Percentiles rank a stretch among this genome's conserved stretches.
phyloP scores from a whole-genome alignment of 2,797 vertebrate genomes.

The Halcyon chelicuti region DNA sequence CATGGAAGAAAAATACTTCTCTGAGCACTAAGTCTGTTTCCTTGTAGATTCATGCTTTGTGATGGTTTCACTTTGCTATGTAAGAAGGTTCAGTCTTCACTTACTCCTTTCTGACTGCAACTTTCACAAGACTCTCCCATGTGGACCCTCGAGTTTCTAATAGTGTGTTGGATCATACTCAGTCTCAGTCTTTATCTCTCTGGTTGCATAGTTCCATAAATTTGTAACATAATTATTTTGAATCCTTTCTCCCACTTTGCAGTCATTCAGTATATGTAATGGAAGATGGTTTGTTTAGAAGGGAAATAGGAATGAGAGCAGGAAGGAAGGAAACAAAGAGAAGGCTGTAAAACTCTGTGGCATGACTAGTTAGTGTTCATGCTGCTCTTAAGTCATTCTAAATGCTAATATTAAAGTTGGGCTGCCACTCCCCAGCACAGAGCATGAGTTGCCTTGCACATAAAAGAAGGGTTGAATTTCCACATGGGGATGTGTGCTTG shows the following conservation, averaged over 20 bases:
- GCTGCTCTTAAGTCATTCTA: not conserved
- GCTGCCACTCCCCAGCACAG: not conserved
- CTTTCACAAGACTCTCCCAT: not conserved
- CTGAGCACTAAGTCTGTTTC: not conserved
- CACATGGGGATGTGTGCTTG: not conserved
- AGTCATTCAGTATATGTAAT: not conserved
- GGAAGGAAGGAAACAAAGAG: constrained; percentile 3
- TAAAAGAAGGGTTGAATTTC: not conserved
- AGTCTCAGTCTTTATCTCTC: not conserved
- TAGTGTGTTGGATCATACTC: not conserved
- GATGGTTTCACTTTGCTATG: not conserved
- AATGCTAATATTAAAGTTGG: not conserved
- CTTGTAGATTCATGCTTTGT: not conserved
- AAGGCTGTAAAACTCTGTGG: not conserved
- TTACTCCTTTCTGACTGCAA: not conserved
- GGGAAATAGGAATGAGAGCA: not conserved
- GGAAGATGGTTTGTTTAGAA: not conserved
- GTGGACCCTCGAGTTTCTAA: not conserved
- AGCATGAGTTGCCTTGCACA: not conserved
- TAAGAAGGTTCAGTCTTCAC: not conserved
- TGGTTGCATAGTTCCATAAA: not conserved
- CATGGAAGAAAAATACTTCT: not conserved
- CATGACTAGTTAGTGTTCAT: not conserved
- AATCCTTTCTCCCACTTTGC: not conserved
- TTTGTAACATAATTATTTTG: not conserved